A percentile compares a stretch with the other conserved stretches of the same genome.
Conservation (phyloP, 2,113 vertebrate species). For the Pseudorasbora parva region DNA sequence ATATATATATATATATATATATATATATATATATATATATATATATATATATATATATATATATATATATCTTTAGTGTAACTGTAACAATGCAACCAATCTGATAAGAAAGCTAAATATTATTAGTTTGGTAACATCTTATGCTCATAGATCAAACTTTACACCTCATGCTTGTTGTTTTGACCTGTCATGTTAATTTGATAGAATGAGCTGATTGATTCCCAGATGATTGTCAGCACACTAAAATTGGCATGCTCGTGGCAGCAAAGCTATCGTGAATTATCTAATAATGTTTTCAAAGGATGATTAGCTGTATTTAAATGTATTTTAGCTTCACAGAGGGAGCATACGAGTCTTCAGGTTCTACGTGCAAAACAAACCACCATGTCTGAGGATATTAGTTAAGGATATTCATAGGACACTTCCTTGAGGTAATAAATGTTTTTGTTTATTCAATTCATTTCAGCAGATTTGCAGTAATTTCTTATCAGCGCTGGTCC, state of each 20-base stretch:
- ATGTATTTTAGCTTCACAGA: background rate
- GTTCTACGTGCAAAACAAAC: background rate
- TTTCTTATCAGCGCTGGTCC: background rate
- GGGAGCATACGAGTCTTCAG: background rate
- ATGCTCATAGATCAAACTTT: background rate
- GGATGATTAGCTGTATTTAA: background rate
- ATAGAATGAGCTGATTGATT: background rate
- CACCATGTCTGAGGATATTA: slow-evolving; percentile 7
- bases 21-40: too few species aligned
- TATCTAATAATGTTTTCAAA: background rate
- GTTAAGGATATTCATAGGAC: background rate
- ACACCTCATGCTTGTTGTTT: background rate
- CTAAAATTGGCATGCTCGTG: background rate
- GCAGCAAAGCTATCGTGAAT: background rate
- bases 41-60: too few species aligned
- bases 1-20: too few species aligned
- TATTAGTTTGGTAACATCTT: background rate
- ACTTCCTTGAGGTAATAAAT: background rate
- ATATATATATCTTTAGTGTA: background rate
- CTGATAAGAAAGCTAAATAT: background rate
- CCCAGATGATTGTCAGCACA: background rate
- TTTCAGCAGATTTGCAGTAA: background rate
- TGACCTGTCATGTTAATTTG: background rate
- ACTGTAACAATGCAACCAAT: background rate
- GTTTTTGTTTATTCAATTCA: background rate